Conservation (phyloP, 2,888 invertebrate genomes). For the Scaptodrosophila latifasciaeformis region DNA sequence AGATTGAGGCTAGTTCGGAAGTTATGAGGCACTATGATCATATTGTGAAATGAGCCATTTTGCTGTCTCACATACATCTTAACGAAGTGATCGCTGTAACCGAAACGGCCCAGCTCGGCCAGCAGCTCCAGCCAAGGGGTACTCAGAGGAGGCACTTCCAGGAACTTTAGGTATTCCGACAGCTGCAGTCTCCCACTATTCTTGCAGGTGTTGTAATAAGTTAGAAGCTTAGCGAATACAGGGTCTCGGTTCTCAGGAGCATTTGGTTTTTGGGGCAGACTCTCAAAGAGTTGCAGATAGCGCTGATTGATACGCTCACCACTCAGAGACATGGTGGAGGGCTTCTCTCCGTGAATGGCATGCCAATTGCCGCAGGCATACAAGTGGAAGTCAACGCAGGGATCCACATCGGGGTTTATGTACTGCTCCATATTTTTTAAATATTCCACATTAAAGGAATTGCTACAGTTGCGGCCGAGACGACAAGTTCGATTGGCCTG, state of each 20-base stretch:
- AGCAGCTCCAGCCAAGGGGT: slow-evolving; percentile 52
- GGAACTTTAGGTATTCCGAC: slow-evolving; percentile 41
- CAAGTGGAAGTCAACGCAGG: slow-evolving; percentile 60
- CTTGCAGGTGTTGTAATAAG: slow-evolving; percentile 52
- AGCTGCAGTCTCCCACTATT: slow-evolving; percentile 27
- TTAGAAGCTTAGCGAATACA: slow-evolving; percentile 47
- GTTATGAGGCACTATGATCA: slow-evolving; percentile 54
- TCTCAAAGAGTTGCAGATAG: slow-evolving; percentile 45
- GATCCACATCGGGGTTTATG: slow-evolving; percentile 44
- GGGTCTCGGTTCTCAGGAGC: slow-evolving; percentile 28
- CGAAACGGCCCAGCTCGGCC: slow-evolving; percentile 51
- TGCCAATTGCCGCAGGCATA: slow-evolving; percentile 65
- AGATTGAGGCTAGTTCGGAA: slow-evolving; percentile 34
- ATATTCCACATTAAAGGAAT: slow-evolving; percentile 46
- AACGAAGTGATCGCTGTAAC: slow-evolving; percentile 59
- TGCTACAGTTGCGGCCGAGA: slow-evolving; percentile 35
- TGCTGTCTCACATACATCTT: slow-evolving; percentile 44
- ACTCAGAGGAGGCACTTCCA: slow-evolving; percentile 17
- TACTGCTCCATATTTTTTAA: slow-evolving; percentile 44
- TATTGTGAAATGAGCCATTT: slow-evolving; percentile 47
- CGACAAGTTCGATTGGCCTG: slow-evolving; percentile 52
- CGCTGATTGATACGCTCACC: slow-evolving; percentile 46
- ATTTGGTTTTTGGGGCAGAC: slow-evolving; percentile 14
- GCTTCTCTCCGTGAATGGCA: slow-evolving; percentile 25
- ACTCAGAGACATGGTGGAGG: slow-evolving; percentile 51